A percentile compares a stretch with the other conserved stretches of the same genome.
Evolutionary conservation across 2,888 invertebrate species (phyloP).

Genomic region (Nomada flava): DNA sequence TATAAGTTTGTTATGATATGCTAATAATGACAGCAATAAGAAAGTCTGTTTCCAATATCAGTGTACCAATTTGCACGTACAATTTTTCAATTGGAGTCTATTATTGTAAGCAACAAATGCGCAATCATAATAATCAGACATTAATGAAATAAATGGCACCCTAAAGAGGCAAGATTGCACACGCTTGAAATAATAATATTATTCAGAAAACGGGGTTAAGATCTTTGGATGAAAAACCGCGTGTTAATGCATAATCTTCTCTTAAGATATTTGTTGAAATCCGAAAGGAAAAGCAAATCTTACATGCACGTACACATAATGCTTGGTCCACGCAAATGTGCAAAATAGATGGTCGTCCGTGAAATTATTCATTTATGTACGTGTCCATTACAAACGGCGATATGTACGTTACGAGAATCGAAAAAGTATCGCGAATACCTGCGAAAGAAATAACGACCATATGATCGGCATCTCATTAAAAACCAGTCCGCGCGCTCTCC

Average conservation of each 20-base stretch:
- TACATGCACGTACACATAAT: constrained; percentile 59
- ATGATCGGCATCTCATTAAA: constrained; percentile 78
- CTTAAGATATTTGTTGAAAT: constrained; percentile 29
- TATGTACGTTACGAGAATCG: constrained; percentile 45
- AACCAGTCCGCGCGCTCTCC: constrained; percentile 69
- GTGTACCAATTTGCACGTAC: not conserved
- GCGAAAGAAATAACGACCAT: constrained; percentile 73
- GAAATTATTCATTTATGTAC: constrained; percentile 54
- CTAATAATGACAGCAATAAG: not conserved
- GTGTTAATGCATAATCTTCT: constrained; percentile 29
- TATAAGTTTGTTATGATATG: constrained; percentile 5
- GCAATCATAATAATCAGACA: not conserved
- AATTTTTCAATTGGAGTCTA: not conserved
- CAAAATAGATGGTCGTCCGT: constrained; percentile 43
- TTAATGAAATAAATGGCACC: not conserved
- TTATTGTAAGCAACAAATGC: not conserved
- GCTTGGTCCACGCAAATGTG: constrained; percentile 50
- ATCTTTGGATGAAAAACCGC: not conserved
- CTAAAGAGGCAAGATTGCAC: not conserved
- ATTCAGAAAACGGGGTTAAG: constrained; percentile 2
- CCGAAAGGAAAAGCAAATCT: constrained; percentile 38
- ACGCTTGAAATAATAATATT: not conserved
- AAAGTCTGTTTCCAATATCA: not conserved
- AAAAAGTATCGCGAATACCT: constrained; percentile 49
- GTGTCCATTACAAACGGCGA: constrained; percentile 40